These are phyloP conservation scores for Archilochus colubris DNA, from an alignment of 2,113 vertebrate genomes.

Conservation along the genomic window DNA sequence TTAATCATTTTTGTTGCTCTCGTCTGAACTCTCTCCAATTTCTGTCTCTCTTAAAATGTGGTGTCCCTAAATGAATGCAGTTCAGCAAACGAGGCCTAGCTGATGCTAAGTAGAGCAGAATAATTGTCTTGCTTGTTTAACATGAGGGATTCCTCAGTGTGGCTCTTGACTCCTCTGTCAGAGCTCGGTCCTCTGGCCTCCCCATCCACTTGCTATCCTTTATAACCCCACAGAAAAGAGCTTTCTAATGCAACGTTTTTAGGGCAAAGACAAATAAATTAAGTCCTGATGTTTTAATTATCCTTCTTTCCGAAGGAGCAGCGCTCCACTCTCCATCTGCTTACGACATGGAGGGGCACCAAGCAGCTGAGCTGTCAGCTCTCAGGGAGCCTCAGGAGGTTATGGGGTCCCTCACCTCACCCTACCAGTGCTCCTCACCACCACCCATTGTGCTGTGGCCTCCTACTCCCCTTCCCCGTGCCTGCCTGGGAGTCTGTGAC, in stretches of 20 bases:
- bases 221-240: background rate
- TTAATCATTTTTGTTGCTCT: slow-evolving; percentile 65
- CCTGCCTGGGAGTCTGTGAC: too few relatives aligned
- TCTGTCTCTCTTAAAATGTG: slow-evolving; percentile 42
- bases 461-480: background rate
- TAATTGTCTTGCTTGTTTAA: slow-evolving; percentile 69
- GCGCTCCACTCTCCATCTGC: background rate
- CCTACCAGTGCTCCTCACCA: background rate
- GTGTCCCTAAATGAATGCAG: slow-evolving; percentile 35
- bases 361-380: fast-evolving
- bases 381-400: background rate
- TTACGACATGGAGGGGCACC: background rate
- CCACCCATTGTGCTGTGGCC: too few relatives aligned
- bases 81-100: slow-evolving; percentile 5
- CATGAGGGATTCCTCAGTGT: slow-evolving; percentile 30
- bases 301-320: background rate
- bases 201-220: slow-evolving; percentile 30
- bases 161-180: background rate
- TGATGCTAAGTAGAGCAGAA: slow-evolving; percentile 62
- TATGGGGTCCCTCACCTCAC: background rate
- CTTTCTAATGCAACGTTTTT: background rate
- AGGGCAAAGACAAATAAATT: background rate
- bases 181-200: slow-evolving; percentile 20
- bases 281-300: background rate
- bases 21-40: slow-evolving; percentile 56